A percentile compares a stretch with the other conserved stretches of the same genome.
Evolutionary conservation across 2,113 vertebrate genomes (phyloP).

Genomic region (Leptosomus discolor): DNA sequence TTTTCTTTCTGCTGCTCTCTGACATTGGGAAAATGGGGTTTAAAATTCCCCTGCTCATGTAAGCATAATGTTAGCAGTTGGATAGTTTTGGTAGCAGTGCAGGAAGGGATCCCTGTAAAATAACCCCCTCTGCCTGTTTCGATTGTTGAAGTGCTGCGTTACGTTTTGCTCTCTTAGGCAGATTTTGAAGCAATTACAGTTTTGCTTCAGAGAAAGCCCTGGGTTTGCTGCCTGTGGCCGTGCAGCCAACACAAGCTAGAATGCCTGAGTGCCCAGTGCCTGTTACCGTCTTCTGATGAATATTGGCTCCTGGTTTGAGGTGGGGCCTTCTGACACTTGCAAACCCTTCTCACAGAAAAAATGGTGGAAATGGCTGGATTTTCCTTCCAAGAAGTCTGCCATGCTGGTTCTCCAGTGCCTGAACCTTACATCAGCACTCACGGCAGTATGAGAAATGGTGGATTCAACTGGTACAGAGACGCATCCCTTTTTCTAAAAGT

Average conservation of each 20-base stretch:
- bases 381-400: not conserved
- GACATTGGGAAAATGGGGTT: not conserved
- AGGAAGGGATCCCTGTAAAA: not conserved
- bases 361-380: not conserved
- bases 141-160: not conserved
- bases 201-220: not conserved
- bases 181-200: not conserved
- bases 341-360: not conserved
- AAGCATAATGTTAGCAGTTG: not conserved
- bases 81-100: not conserved
- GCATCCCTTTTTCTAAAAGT: not conserved
- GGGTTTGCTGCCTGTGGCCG: not conserved
- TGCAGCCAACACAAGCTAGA: too few relatives aligned
- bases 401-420: not conserved
- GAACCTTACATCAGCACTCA: not conserved
- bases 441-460: not conserved
- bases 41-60: not conserved
- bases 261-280: not conserved
- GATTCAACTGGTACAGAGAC: not conserved
- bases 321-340: not conserved
- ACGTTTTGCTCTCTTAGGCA: not conserved
- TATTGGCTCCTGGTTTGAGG: not conserved
- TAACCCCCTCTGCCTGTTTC: not conserved
- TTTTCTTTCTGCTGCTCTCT: not conserved
- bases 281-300: not conserved